Evolutionary conservation across 2,113 vertebrate species (phyloP), one percentile per base, ranked within the genome.

Genomic region (Nematolebias whitei): DNA sequence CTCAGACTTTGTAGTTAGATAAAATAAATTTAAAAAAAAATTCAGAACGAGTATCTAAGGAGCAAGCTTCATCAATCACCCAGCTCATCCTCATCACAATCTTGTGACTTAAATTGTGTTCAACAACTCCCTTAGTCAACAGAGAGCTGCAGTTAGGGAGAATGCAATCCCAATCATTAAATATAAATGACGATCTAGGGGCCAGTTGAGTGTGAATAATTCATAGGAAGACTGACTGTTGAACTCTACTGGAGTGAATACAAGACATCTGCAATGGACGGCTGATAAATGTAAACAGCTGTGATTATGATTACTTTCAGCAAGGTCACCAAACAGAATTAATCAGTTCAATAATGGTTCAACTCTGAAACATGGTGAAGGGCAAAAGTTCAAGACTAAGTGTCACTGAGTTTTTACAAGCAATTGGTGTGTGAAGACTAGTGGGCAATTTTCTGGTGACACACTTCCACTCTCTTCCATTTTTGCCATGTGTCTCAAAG

Each of bases 111-210:
- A 41, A 71, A 32, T 70, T 81, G 77, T 68, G 56, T 74, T 82
- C 67, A 80, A 57, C 23, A 43, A 62, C 47, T 62, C 76, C 70
- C 88, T 87, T 79, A 87, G 82, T 58, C 62, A 78, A 88, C 55
- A 84, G 66, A 82, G 79, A 79, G 73, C 75, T 84, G 80, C 63
- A 62, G 75, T 68, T 65, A 68, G 60, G n/a, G 61, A 78, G 67
- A 63, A 60, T 43, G 59, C 40, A 50, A 87, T 80, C 67, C 62
- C 43, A 38, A n/a, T 16, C 74, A 91, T 91, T 84, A 86, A 91
- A 91, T 80, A 92, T 89, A 47, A 68, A 92, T 88, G 87, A 81
- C 53, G 81, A 83, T 80, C 74, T 88, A 86, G 66, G 68, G 86
- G 79, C 67, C 77, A 26, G 75, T 80, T 77, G 68, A 74, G 66